These are phyloP conservation scores for Pica pica DNA, from an alignment of 2,113 vertebrate genomes.

Conservation along the genomic window DNA sequence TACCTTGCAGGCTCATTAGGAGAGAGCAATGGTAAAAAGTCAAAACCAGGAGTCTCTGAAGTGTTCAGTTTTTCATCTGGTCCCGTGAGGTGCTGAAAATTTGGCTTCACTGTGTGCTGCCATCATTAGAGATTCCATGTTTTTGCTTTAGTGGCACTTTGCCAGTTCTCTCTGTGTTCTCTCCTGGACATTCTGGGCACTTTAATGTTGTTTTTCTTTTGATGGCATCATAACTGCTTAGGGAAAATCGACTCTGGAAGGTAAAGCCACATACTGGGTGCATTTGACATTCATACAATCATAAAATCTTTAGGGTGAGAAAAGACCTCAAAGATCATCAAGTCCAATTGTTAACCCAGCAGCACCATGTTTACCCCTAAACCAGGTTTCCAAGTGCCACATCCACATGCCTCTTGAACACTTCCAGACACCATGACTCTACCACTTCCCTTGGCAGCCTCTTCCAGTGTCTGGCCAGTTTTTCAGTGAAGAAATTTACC, in stretches of 20 bases:
- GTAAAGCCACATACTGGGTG: neutral
- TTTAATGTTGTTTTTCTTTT: neutral
- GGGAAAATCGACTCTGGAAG: neutral
- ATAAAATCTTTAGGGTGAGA: neutral
- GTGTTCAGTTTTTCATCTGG: neutral
- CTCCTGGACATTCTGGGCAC: neutral
- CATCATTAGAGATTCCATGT: neutral
- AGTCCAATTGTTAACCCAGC: neutral
- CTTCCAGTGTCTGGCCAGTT: neutral
- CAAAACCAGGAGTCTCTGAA: neutral
- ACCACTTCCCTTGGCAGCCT: neutral
- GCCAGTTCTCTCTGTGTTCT: neutral
- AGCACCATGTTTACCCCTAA: neutral
- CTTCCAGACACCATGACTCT: neutral
- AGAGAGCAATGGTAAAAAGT: neutral
- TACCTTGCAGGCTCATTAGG: neutral
- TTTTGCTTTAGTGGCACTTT: neutral
- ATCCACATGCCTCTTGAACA: neutral
- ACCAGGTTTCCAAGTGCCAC: neutral
- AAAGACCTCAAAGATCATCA: neutral
- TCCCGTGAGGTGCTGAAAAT: neutral
- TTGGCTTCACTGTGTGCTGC: neutral
- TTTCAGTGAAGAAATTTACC: neutral
- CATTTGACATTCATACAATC: neutral
- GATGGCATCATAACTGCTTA: neutral